Base-by-base conservation (phyloP, 1,140 invertebrate genomes). In the Trissolcus basalis region DNA sequence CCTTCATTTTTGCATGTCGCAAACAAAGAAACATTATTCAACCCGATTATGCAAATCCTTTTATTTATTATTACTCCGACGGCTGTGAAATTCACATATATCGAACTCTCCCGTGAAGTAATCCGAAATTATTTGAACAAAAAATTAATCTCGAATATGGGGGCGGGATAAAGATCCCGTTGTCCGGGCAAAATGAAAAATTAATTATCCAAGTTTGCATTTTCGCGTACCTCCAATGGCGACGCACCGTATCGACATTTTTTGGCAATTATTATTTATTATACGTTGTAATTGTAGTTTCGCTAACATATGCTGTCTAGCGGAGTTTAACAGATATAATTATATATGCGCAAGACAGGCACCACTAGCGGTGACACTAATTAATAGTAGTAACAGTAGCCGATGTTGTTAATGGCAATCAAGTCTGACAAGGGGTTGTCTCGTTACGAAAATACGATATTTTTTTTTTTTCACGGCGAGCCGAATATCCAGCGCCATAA, bases 61-160 rank as follows among this genome's bases (percentile, higher is more conserved):
- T 72, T 72, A 72, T 64, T 64, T 72, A 72, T 33, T 45, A 47
- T 72, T 47, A 51, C 51, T 56, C 68, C 68, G 59, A 71, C 61
- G 55, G 15, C 51, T 53, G 56, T 48, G 43, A 16, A 15, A 36
- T 15, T 63, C 33, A 44, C 58, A 72, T 72, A 64, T 51, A 64
- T 64, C 36, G 50, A 64, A 48, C 51, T 58, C 51, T 58, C 13
- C 36, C 1, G 19, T 6, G 19, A n/a, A 27, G 19, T 27, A 27
- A 27, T 27, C 19, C 6, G 19, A 27, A 27, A 27, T 27, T 27
- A 27, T 27, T 27, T 27, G 2, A 6, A 6, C 19, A 27, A 27
- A 27, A 27, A 27, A 27, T 27, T 27, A 27, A 27, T 1, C 19
- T 27, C 19, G 19, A 6, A 27, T 27, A 6, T 27, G 19, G 2